Evolutionary conservation across 2,888 invertebrate genomes (phyloP).

Genomic region (Melanargia galathea): DNA sequence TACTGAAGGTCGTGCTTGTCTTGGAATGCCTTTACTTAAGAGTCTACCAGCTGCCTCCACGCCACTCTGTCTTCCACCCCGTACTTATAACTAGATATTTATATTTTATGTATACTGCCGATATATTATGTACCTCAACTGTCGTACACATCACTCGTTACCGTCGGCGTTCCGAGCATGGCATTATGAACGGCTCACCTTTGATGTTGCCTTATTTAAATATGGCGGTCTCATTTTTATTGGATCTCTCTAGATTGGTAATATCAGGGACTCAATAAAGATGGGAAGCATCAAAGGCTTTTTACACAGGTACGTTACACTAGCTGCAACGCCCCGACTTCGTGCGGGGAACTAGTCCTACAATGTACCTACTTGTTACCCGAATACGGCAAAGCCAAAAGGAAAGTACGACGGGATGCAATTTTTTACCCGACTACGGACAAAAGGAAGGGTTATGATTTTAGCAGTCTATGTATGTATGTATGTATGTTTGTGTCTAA

Average conservation of each 20-base stretch:
- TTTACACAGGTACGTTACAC: constrained; percentile 2
- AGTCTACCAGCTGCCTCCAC: no score
- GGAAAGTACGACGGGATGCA: no score
- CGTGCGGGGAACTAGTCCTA: background rate
- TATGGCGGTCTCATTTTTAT: constrained; percentile 27
- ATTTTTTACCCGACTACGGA: no score
- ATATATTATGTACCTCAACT: constrained; percentile 4
- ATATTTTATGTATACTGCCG: background rate
- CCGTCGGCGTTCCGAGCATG: constrained; percentile 27
- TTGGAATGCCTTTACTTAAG: no score
- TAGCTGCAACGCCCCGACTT: background rate
- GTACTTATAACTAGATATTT: background rate
- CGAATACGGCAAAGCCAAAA: no score
- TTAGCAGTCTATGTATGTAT: no score
- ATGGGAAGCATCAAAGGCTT: constrained; percentile 14
- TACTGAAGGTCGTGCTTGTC: no score
- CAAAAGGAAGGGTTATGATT: no score
- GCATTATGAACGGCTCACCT: constrained; percentile 33
- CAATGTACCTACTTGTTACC: no score
- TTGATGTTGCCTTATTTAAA: constrained; percentile 37
- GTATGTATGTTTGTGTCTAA: no score
- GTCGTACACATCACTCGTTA: constrained; percentile 26
- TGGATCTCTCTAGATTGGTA: constrained; percentile 36
- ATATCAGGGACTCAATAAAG: constrained; percentile 22
- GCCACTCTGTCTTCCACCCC: no score